Conservation (phyloP, 2,113 vertebrate genomes). For the Phalacrocorax aristotelis region DNA sequence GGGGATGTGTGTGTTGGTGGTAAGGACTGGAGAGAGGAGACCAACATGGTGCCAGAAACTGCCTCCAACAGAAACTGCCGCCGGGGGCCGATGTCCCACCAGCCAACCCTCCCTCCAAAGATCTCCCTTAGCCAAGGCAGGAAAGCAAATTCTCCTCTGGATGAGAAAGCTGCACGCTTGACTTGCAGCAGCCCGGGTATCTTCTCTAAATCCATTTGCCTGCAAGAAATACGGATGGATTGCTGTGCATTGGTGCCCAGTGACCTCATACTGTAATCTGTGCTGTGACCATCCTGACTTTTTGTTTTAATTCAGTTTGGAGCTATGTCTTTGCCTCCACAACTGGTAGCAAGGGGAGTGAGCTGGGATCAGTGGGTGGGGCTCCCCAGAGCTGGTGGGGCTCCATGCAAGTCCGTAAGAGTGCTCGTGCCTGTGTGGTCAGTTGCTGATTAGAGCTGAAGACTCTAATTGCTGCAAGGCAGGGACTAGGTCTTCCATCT, state of each 20-base stretch:
- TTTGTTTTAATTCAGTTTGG: background rate
- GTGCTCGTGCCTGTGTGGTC: background rate
- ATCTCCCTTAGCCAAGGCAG: fast-evolving
- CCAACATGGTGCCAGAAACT: too few species aligned
- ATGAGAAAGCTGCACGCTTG: background rate
- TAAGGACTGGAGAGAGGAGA: background rate
- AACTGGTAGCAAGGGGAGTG: background rate
- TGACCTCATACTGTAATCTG: background rate
- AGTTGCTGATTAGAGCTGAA: background rate
- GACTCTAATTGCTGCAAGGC: background rate
- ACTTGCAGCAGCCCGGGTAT: background rate
- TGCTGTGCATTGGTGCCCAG: background rate
- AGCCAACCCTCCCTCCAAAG: background rate
- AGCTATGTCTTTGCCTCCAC: background rate
- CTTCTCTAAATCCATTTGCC: background rate
- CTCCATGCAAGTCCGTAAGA: background rate
- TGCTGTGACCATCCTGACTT: background rate
- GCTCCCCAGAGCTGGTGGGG: background rate
- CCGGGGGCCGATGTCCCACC: background rate
- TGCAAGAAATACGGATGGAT: background rate
- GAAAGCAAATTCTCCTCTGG: background rate
- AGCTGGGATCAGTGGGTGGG: background rate
- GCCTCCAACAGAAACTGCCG: background rate
- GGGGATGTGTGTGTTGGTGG: too few species aligned
- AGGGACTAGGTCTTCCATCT: background rate